A percentile compares a stretch with the other conserved stretches of the same genome.
phyloP scores from a whole-genome alignment of 2,888 invertebrate species.

The Archips crataeganus region DNA sequence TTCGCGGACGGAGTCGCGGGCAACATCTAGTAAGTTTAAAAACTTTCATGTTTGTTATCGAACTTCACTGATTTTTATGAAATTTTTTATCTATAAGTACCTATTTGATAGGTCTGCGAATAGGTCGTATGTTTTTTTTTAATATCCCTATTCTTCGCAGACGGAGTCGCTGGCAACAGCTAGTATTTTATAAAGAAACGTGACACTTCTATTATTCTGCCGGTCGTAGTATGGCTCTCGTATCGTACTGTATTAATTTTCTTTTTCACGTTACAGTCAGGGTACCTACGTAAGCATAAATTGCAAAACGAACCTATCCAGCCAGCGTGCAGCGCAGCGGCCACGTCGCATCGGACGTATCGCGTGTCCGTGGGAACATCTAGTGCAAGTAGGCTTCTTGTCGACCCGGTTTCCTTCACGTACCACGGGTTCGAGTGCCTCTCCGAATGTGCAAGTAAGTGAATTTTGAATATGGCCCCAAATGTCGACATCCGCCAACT shows the following conservation, averaged over 20 bases:
- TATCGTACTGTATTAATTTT: conserved; percentile 12
- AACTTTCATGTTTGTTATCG: too few species aligned
- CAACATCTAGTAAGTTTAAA: too few species aligned
- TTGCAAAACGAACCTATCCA: conserved; percentile 36
- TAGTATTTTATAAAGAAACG: not conserved
- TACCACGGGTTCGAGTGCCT: conserved; percentile 50
- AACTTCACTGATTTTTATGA: too few species aligned
- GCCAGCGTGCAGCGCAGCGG: too few species aligned
- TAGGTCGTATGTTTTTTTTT: too few species aligned
- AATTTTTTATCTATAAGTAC: too few species aligned
- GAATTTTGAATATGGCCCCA: conserved; percentile 59
- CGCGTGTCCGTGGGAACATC: conserved; percentile 49
- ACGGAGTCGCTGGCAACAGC: not conserved
- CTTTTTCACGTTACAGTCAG: conserved; percentile 23
- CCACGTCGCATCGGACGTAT: conserved; percentile 36
- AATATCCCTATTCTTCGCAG: too few species aligned
- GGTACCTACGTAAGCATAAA: conserved; percentile 23
- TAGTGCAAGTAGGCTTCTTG: conserved; percentile 54
- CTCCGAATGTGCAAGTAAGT: conserved; percentile 63
- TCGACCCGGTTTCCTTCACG: conserved; percentile 73
- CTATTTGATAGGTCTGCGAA: too few species aligned
- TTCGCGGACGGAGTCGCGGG: too few species aligned
- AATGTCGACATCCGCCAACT: conserved; percentile 60
- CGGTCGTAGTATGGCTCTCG: not conserved
- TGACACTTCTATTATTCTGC: conserved; percentile 3